A percentile compares a stretch with the other conserved stretches of the same genome.
Evolutionary conservation across 2,888 invertebrate genomes (phyloP).

Genomic region (Nowickia ferox): DNA sequence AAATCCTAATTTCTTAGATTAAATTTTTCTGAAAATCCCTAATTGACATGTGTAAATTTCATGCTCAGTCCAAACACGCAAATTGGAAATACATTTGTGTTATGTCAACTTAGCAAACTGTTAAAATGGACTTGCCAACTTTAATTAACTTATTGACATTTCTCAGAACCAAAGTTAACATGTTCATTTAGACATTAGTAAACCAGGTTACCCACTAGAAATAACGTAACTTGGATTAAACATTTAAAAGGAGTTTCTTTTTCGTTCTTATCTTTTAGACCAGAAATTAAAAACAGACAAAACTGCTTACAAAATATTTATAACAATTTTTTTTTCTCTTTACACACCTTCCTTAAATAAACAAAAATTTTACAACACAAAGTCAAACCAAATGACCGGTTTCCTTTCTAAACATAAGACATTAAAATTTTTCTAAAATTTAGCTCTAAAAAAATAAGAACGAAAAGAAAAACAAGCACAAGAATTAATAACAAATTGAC

Average conservation of each 20-base stretch:
- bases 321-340: constrained; percentile 27
- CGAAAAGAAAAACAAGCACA: neutral
- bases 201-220: constrained; percentile 13
- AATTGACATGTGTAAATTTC: constrained; percentile 22
- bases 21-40: neutral
- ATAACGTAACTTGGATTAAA: neutral
- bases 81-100: neutral
- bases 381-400: constrained; percentile 64
- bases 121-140: constrained; percentile 34
- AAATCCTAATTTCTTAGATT: neutral
- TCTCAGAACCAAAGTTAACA: neutral
- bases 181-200: neutral
- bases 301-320: neutral
- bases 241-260: neutral
- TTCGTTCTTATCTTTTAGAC: constrained; percentile 20
- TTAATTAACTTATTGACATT: constrained; percentile 47
- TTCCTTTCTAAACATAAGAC: constrained; percentile 70
- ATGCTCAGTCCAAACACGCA: neutral
- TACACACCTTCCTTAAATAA: constrained; percentile 54
- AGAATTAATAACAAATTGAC: constrained; percentile 38
- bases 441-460: constrained; percentile 45
- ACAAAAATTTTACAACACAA: neutral
- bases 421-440: constrained; percentile 48
- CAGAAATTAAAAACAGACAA: neutral
- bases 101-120: neutral